phyloP scores from a whole-genome alignment of 2,888 invertebrate genomes.

The Aethes cnicana region DNA sequence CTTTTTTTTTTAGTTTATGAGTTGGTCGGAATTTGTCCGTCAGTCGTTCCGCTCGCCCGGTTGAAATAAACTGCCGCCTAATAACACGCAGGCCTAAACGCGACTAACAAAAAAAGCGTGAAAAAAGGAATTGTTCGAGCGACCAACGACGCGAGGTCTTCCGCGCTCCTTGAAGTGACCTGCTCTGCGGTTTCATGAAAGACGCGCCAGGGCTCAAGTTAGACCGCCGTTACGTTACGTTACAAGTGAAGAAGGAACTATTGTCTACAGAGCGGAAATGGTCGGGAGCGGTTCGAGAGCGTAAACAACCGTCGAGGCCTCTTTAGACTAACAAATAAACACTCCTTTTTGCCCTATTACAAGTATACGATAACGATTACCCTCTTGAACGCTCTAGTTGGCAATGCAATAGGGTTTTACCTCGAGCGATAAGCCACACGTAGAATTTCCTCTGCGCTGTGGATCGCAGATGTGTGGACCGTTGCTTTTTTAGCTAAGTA shows the following conservation, averaged over 20 bases:
- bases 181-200: no score
- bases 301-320: conserved; percentile 10
- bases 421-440: no score
- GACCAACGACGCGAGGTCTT: background rate
- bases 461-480: no score
- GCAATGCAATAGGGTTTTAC: no score
- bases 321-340: conserved; percentile 12
- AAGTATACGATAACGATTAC: background rate
- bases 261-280: conserved; percentile 17
- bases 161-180: no score
- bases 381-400: background rate
- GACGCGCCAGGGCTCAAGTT: background rate
- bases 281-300: conserved; percentile 1
- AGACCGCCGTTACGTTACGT: background rate
- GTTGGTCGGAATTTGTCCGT: background rate
- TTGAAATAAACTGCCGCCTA: conserved; percentile 17
- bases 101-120: conserved; percentile 20
- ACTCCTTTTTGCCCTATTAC: conserved; percentile 16
- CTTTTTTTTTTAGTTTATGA: conserved; percentile 8
- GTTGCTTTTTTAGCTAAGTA: no score
- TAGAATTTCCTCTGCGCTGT: no score
- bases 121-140: conserved; percentile 16
- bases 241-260: conserved; percentile 20
- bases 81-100: conserved; percentile 14
- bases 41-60: conserved; percentile 3